phyloP scores from a whole-genome alignment of 2,888 invertebrate genomes.

The Tiliacea citrago region DNA sequence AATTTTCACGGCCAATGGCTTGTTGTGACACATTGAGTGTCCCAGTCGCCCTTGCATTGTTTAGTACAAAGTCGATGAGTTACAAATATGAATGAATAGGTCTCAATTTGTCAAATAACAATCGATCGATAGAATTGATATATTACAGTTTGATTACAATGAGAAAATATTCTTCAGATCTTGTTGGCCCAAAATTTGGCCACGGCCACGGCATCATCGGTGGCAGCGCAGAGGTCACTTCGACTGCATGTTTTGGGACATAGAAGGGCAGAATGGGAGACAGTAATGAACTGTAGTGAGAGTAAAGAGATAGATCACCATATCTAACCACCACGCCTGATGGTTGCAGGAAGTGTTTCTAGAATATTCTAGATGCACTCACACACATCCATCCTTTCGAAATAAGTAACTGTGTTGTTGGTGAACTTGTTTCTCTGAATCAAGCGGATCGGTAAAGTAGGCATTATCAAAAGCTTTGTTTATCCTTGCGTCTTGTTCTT shows the following conservation, averaged over 20 bases:
- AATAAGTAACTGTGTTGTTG: neutral
- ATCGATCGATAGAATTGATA: neutral
- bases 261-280: no score
- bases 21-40: constrained; percentile 40
- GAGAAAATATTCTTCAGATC: neutral
- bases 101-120: neutral
- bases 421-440: neutral
- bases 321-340: neutral
- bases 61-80: neutral
- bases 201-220: neutral
- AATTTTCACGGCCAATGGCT: constrained; percentile 49
- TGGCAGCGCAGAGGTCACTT: neutral
- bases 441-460: neutral
- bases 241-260: neutral
- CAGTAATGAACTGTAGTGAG: neutral
- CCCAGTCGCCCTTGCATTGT: constrained; percentile 61
- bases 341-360: neutral
- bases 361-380: no score
- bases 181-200: neutral
- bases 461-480: no score
- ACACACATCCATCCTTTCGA: neutral
- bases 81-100: constrained; percentile 9
- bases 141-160: neutral
- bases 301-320: neutral
- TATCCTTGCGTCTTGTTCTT: neutral